Evolutionary conservation across 2,113 vertebrate species (phyloP), one percentile per base, ranked within the genome.

Genomic region (Rhombomys opimus): DNA sequence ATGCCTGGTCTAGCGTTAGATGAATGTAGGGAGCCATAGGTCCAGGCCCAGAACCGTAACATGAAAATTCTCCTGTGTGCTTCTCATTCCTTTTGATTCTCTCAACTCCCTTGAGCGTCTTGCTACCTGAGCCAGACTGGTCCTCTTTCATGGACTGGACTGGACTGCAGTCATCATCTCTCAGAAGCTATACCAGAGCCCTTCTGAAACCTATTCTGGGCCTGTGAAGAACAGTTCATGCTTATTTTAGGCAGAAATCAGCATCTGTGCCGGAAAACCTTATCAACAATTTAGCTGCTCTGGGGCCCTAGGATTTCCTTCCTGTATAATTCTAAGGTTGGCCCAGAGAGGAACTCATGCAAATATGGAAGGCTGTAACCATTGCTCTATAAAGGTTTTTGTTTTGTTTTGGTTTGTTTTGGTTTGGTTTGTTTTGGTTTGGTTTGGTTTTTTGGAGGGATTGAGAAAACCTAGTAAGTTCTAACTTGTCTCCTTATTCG

Each of bases 191-290:
- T 3, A 80, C 22, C 35, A 35, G 76, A 84, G 67, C 1, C 35
- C 35, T 61, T 88, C 61, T 88, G 65, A 92, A 91, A 81, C 32
- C 17, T 54, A 20, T 75, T 95, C 32, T 77, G 52, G 52, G 35
- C 12, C 12, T 15, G 20, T 65, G 50, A 93, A 93, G 84, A 80
- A 5, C 61, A 80, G 85, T 87, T 85, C 3, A 57, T 52, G 38
- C 12, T 78, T 63, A 85, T 81, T 85, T 91, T 91, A 95, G 63
- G 70, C n/a, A 87, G 73, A 75, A 22, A 54, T 93, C 61, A 91
- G 59, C 13, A 20, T 63, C 20, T 59, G 7, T 67, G 46, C 35
- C 65, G 54, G 6, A 75, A 68, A 77, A 30, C 27, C 32, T 46
- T 61, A 35, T 70, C 82, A 23, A 52, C 2, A 14, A 7, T 90